phyloP scores from a whole-genome alignment of 2,888 invertebrate species.

The Melanostoma mellinum region DNA sequence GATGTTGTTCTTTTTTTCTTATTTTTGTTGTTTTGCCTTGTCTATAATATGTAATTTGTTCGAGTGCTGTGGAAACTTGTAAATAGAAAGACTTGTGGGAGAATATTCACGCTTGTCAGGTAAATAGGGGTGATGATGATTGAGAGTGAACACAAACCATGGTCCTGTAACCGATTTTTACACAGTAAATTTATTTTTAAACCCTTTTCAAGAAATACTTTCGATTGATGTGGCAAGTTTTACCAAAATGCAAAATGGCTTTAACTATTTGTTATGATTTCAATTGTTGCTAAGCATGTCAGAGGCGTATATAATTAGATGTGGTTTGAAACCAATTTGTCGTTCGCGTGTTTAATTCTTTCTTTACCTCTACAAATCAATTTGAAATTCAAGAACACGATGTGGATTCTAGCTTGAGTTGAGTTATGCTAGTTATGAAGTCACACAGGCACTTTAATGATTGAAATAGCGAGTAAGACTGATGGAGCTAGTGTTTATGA shows the following conservation, averaged over 20 bases:
- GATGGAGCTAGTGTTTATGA: no score
- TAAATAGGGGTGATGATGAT: neutral
- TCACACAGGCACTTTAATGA: no score
- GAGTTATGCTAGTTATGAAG: no score
- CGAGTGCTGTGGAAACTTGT: conserved; percentile 40
- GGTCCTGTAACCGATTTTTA: no score
- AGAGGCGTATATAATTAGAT: neutral
- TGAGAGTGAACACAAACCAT: neutral
- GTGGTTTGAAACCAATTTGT: neutral
- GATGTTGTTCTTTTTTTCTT: neutral
- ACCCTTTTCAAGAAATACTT: neutral
- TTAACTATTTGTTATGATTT: neutral
- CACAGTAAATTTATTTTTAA: no score
- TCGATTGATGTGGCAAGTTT: neutral
- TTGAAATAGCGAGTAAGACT: no score
- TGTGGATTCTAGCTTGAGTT: no score
- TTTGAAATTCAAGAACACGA: no score
- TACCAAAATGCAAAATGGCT: neutral
- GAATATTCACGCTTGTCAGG: conserved; percentile 11
- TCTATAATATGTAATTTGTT: neutral
- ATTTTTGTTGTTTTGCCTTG: neutral
- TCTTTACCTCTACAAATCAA: no score
- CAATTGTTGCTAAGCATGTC: conserved; percentile 10
- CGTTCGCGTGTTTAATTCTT: neutral
- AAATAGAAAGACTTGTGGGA: conserved; percentile 28